Percentiles rank a stretch among this genome's conserved stretches.
phyloP scores from a whole-genome alignment of 2,888 invertebrate genomes.

The Carabus problematicus region DNA sequence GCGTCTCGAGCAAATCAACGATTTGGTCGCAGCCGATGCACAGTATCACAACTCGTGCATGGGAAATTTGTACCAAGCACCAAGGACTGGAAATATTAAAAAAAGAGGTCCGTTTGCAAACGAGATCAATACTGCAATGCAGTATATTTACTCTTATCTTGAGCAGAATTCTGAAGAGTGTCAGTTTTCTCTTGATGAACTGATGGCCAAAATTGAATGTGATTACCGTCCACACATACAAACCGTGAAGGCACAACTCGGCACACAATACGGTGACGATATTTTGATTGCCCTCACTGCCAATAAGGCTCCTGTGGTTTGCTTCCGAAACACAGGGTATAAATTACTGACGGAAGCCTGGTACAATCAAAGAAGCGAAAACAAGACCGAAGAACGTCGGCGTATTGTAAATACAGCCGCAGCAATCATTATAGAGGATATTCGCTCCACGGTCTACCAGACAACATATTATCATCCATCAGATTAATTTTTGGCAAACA shows the following conservation, averaged over 20 bases:
- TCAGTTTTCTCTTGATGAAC: conserved; percentile 39
- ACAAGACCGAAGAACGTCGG: conserved; percentile 43
- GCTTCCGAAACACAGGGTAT: conserved; percentile 46
- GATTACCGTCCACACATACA: conserved; percentile 35
- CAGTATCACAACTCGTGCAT: conserved; percentile 34
- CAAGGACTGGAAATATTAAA: no score
- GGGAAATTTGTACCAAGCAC: no score
- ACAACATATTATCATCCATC: conserved; percentile 43
- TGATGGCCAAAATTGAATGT: conserved; percentile 33
- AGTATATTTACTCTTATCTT: no score
- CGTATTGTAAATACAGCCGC: conserved; percentile 45
- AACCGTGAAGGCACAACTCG: conserved; percentile 35
- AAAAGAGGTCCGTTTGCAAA: no score
- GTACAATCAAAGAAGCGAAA: conserved; percentile 41
- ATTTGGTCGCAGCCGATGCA: conserved; percentile 37
- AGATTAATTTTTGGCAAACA: conserved; percentile 43
- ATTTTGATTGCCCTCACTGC: conserved; percentile 41
- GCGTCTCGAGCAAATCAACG: conserved; percentile 38
- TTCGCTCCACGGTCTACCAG: conserved; percentile 43
- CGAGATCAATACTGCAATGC: no score
- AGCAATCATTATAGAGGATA: conserved; percentile 46
- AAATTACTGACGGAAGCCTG: conserved; percentile 45
- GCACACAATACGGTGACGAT: conserved; percentile 44
- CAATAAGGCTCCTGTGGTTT: conserved; percentile 43
- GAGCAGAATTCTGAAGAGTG: conserved; percentile 35